phyloP scores from a whole-genome alignment of 1,140 invertebrate species.

The Carposina sasakii region DNA sequence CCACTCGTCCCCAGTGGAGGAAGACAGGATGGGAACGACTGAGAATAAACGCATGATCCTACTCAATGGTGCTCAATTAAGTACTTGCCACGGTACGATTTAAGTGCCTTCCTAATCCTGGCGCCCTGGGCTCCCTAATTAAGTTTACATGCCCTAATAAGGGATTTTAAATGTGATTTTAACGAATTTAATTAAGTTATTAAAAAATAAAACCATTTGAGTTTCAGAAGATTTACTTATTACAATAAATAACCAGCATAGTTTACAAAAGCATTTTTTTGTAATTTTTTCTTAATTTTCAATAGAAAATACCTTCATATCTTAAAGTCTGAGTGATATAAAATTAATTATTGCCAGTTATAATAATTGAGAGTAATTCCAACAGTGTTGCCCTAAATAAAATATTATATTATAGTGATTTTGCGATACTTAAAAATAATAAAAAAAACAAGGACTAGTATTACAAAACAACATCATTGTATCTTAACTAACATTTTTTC shows the following conservation, averaged over 20 bases:
- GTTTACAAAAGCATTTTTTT: constrained; percentile 64
- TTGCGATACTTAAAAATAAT: constrained; percentile 39
- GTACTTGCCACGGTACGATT: too few relatives aligned
- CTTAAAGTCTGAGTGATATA: constrained; percentile 18
- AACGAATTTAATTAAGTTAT: too few relatives aligned
- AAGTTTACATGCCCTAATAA: too few relatives aligned
- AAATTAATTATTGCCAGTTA: constrained; percentile 26
- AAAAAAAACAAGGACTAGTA: constrained; percentile 56
- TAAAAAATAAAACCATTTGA: constrained; percentile 36
- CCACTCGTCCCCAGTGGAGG: too few relatives aligned
- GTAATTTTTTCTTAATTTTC: constrained; percentile 34
- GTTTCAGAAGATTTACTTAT: constrained; percentile 60
- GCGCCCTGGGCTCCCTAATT: too few relatives aligned
- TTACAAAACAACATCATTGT: constrained; percentile 34
- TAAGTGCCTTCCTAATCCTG: too few relatives aligned
- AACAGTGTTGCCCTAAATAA: too few relatives aligned
- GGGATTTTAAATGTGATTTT: too few relatives aligned
- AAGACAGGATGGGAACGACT: too few relatives aligned
- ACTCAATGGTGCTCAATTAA: too few relatives aligned
- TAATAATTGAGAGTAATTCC: constrained; percentile 12
- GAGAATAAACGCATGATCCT: too few relatives aligned
- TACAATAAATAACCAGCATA: constrained; percentile 65
- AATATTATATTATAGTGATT: constrained; percentile 10
- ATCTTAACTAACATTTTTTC: constrained; percentile 13
- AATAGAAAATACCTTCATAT: constrained; percentile 45